phyloP scores from a whole-genome alignment of 2,888 invertebrate genomes.

The Tanytarsus gracilentus region DNA sequence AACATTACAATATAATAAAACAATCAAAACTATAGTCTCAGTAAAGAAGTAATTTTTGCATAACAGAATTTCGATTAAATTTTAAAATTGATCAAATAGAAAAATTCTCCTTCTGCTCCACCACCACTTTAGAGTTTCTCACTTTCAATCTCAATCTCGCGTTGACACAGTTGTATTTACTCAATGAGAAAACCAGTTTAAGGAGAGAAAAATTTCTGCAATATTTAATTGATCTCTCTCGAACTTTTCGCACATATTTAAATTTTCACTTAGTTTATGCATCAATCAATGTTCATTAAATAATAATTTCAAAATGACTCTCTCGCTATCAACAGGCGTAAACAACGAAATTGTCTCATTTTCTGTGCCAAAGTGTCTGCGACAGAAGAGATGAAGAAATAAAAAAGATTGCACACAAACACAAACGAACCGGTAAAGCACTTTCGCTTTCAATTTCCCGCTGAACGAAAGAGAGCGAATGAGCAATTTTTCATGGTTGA shows the following conservation, averaged over 20 bases:
- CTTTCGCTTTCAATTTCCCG: slow-evolving; percentile 12
- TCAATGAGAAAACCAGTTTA: too few species aligned
- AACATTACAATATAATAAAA: too few species aligned
- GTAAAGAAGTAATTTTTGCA: too few species aligned
- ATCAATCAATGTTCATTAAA: too few species aligned
- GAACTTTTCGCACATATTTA: background rate
- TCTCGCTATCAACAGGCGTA: background rate
- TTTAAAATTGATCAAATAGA: too few species aligned
- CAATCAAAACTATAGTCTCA: too few species aligned
- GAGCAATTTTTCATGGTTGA: background rate
- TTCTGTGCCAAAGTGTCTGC: background rate
- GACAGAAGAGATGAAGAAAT: background rate
- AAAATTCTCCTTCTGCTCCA: too few species aligned
- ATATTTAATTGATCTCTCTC: background rate
- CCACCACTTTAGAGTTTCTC: too few species aligned
- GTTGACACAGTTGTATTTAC: too few species aligned
- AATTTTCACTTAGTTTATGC: slow-evolving; percentile 1
- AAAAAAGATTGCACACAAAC: background rate
- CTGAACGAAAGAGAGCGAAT: background rate
- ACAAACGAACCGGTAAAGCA: slow-evolving; percentile 8
- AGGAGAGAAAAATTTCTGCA: too few species aligned
- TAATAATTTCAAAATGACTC: background rate
- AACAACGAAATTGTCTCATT: background rate
- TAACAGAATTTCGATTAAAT: too few species aligned
- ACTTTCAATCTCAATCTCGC: too few species aligned